A percentile compares a stretch with the other conserved stretches of the same genome.
Conservation (phyloP, 2,797 vertebrate genomes). For the Muscicapa comitata region DNA sequence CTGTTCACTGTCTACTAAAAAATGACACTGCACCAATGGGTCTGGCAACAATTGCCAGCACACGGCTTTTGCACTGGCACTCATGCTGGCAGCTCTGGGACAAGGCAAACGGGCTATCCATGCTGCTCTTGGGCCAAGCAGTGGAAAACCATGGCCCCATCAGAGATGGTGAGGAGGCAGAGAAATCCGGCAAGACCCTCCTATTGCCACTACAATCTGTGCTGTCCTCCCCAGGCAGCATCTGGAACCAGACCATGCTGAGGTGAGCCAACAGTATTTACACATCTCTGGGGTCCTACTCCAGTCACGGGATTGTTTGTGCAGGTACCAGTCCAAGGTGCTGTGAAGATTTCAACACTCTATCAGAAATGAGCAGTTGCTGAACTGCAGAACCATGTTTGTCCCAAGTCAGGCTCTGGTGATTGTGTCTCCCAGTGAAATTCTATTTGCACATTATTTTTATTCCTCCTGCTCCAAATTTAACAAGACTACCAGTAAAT, state of each 20-base stretch:
- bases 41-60: neutral
- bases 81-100: neutral
- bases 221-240: neutral
- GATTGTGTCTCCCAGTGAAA: neutral
- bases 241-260: fast-evolving
- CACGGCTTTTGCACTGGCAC: neutral
- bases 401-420: neutral
- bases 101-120: fast-evolving
- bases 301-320: neutral
- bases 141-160: neutral
- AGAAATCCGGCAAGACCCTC: neutral
- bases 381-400: neutral
- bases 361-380: neutral
- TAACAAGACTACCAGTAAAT: neutral
- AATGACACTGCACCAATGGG: neutral
- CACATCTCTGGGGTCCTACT: neutral
- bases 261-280: neutral
- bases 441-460: neutral
- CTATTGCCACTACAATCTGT: neutral
- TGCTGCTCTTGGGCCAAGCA: neutral
- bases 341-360: neutral
- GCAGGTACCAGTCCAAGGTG: neutral
- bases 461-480: neutral
- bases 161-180: neutral
- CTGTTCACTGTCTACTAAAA: neutral